Evolutionary conservation across 2,888 invertebrate species (phyloP).

Genomic region (Ochlodes sylvanus): DNA sequence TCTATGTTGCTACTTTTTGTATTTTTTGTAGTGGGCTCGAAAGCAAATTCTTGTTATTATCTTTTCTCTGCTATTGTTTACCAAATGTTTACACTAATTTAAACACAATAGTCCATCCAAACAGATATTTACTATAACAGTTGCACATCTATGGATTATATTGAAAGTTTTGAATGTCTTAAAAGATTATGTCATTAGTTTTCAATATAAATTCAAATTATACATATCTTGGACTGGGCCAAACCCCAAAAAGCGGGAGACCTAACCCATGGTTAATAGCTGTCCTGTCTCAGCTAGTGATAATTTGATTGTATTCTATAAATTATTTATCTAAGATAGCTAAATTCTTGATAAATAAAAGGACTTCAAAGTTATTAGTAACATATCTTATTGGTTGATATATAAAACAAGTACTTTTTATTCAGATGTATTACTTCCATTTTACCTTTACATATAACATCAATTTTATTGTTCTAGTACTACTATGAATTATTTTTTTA

Average conservation of each 20-base stretch:
- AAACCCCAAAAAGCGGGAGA: background rate
- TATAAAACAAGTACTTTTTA: slow-evolving; percentile 47
- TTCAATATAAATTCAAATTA: background rate
- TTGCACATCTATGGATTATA: background rate
- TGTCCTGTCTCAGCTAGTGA: background rate
- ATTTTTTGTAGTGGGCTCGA: slow-evolving; percentile 32
- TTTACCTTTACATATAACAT: slow-evolving; percentile 23
- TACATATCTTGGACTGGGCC: background rate
- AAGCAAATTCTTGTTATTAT: slow-evolving; percentile 8
- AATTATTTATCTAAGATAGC: slow-evolving; percentile 4
- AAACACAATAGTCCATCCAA: background rate
- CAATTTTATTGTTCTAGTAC: slow-evolving; percentile 52
- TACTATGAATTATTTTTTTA: slow-evolving; percentile 59
- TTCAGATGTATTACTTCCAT: slow-evolving; percentile 34
- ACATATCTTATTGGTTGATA: slow-evolving; percentile 45
- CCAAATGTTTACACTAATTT: slow-evolving; percentile 6
- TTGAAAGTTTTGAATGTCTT: background rate
- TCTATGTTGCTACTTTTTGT: slow-evolving; percentile 27
- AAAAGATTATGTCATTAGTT: too few relatives aligned
- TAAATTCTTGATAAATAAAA: slow-evolving; percentile 3
- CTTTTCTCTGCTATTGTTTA: slow-evolving; percentile 4
- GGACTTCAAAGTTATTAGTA: slow-evolving; percentile 31
- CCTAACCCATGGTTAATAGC: background rate
- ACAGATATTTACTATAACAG: slow-evolving; percentile 17
- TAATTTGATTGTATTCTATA: slow-evolving; percentile 2